phyloP scores from a whole-genome alignment of 1,140 invertebrate species.

The Drosophila sp. region DNA sequence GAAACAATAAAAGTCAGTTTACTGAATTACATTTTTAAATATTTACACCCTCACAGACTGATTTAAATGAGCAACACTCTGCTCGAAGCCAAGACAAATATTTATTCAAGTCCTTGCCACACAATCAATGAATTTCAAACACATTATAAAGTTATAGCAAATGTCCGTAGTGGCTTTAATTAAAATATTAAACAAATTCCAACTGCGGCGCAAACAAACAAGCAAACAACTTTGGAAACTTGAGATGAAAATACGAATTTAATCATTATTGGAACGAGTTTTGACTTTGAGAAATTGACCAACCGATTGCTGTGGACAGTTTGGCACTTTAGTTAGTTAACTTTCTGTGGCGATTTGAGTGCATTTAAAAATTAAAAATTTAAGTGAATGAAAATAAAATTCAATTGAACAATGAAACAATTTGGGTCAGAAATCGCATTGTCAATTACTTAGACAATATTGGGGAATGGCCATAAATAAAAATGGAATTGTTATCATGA shows the following conservation, averaged over 20 bases:
- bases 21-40: no score
- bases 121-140: not conserved
- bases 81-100: not conserved
- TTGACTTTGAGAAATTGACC: slow-evolving; percentile 52
- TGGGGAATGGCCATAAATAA: slow-evolving; percentile 6
- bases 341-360: slow-evolving; percentile 24
- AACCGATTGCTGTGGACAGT: slow-evolving; percentile 47
- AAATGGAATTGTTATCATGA: slow-evolving; percentile 20
- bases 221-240: not conserved
- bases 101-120: not conserved
- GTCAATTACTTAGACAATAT: slow-evolving; percentile 14
- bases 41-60: not conserved
- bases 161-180: slow-evolving; percentile 31
- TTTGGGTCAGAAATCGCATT: slow-evolving; percentile 20
- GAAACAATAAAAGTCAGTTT: no score
- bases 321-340: slow-evolving; percentile 44
- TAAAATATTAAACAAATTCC: slow-evolving; percentile 39
- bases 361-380: slow-evolving; percentile 6
- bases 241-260: slow-evolving; percentile 21
- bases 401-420: slow-evolving; percentile 16
- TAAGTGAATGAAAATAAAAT: slow-evolving; percentile 12
- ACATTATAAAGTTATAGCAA: slow-evolving; percentile 20
- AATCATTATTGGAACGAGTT: slow-evolving; percentile 38
- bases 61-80: not conserved
- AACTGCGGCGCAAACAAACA: slow-evolving; percentile 32